phyloP scores from a whole-genome alignment of 2,888 invertebrate species.

The Chouioia cunea region DNA sequence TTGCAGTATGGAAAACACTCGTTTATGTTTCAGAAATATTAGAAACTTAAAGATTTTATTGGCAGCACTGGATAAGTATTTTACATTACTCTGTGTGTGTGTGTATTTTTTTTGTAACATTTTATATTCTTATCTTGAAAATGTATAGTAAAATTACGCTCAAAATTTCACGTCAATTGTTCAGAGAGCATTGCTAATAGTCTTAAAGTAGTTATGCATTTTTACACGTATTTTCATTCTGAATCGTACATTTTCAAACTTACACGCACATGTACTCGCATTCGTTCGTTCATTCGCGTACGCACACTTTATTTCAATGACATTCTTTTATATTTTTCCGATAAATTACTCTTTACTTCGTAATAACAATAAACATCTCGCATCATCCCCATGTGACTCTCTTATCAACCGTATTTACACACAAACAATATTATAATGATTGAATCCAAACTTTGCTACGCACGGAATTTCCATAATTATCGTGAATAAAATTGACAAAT shows the following conservation, averaged over 20 bases:
- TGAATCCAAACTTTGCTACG: conserved; percentile 50
- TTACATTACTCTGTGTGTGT: conserved; percentile 52
- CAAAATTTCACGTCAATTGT: conserved; percentile 27
- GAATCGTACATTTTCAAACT: conserved; percentile 43
- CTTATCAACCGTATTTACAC: conserved; percentile 59
- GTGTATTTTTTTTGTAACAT: conserved; percentile 43
- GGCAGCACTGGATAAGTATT: conserved; percentile 65
- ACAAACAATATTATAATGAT: conserved; percentile 60
- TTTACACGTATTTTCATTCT: conserved; percentile 42
- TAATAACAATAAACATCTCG: conserved; percentile 54
- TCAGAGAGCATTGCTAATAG: conserved; percentile 58
- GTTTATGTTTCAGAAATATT: conserved; percentile 2
- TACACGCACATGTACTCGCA: conserved; percentile 6
- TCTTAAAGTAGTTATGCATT: conserved; percentile 48
- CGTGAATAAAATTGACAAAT: no score
- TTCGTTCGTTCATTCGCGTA: conserved; percentile 46
- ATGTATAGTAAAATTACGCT: no score
- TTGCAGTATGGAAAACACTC: conserved; percentile 1
- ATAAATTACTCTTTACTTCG: conserved; percentile 28
- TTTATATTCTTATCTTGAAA: conserved; percentile 36
- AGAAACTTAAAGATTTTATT: conserved; percentile 64
- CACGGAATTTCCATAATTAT: conserved; percentile 40
- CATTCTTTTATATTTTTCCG: conserved; percentile 17
- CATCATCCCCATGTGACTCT: conserved; percentile 50
- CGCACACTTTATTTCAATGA: conserved; percentile 36